A percentile compares a stretch with the other conserved stretches of the same genome.
Evolutionary conservation across 92 coral and sea anemone genomes (phyloP).

Genomic region (Palythoa caribaeorum): DNA sequence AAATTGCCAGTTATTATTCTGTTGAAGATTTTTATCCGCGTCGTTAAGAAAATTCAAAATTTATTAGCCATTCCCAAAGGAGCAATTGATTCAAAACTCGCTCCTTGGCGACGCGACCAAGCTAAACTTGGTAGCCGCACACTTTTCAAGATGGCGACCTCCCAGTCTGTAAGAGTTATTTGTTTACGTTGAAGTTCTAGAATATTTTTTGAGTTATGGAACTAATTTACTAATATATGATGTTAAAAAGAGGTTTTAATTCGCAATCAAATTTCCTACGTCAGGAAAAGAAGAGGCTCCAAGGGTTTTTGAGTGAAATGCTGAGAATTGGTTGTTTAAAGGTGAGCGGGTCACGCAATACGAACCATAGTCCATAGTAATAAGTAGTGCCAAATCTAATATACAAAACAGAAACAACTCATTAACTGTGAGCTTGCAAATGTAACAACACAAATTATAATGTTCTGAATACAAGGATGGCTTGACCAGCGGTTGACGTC

Average conservation of each 20-base stretch:
- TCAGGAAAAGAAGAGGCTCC: slow-evolving; percentile 95
- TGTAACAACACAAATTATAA: too few species aligned
- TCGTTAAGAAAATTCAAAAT: slow-evolving; percentile 18
- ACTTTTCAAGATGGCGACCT: slow-evolving; percentile 58
- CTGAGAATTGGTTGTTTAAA: slow-evolving; percentile 92
- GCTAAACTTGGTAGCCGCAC: slow-evolving; percentile 42
- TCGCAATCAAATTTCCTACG: background rate
- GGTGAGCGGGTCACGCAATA: slow-evolving; percentile 41
- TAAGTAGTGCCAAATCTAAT: too few species aligned
- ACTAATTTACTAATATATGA: background rate
- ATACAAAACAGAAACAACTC: too few species aligned
- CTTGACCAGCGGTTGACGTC: too few species aligned
- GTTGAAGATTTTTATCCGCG: background rate
- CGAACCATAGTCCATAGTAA: too few species aligned
- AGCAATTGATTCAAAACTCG: slow-evolving; percentile 45
- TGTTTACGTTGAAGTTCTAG: slow-evolving; percentile 1
- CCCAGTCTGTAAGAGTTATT: slow-evolving; percentile 15
- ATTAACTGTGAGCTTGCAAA: too few species aligned
- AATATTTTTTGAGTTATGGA: too few species aligned
- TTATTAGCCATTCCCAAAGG: slow-evolving; percentile 30
- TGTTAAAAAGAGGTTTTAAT: background rate
- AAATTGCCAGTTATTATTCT: background rate
- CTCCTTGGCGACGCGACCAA: slow-evolving; percentile 38
- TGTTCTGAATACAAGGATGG: too few species aligned
- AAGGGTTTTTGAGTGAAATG: slow-evolving; percentile 87